These are phyloP conservation scores for Pangasius sanitwongsei DNA, from an alignment of 2,797 vertebrate species.

Conservation along the genomic window DNA sequence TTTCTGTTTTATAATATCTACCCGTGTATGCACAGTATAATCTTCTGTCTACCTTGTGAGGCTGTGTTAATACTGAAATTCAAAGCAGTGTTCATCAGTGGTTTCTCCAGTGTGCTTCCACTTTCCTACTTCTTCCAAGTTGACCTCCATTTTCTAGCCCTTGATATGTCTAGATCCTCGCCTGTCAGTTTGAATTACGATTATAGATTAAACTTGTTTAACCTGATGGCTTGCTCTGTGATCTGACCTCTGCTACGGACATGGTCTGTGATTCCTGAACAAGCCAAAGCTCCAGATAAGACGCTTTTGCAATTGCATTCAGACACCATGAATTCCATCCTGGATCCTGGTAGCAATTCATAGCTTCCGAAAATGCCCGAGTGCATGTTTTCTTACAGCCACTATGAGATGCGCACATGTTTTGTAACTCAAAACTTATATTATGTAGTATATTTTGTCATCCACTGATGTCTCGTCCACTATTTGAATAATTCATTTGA, in stretches of 20 bases:
- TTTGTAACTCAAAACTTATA: conserved; percentile 1
- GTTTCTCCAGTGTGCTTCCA: background rate
- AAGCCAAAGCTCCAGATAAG: background rate
- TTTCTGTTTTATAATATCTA: background rate
- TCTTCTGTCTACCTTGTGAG: background rate
- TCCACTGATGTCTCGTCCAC: background rate
- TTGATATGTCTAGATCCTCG: background rate
- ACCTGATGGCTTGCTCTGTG: background rate
- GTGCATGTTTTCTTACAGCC: background rate
- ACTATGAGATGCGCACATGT: background rate
- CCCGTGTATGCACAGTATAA: background rate
- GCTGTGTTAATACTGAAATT: background rate
- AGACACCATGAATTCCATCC: background rate
- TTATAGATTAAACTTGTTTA: background rate
- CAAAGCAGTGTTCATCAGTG: background rate
- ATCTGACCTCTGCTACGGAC: background rate
- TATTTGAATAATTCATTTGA: conserved; percentile 19
- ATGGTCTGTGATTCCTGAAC: background rate
- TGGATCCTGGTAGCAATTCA: background rate
- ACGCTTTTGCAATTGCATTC: background rate
- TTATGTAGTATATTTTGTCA: background rate
- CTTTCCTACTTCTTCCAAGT: background rate
- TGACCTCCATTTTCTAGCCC: background rate
- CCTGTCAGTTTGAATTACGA: background rate
- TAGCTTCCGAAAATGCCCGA: background rate